phyloP scores from a whole-genome alignment of 2,113 vertebrate species.

The Odontophorus gujanensis region DNA sequence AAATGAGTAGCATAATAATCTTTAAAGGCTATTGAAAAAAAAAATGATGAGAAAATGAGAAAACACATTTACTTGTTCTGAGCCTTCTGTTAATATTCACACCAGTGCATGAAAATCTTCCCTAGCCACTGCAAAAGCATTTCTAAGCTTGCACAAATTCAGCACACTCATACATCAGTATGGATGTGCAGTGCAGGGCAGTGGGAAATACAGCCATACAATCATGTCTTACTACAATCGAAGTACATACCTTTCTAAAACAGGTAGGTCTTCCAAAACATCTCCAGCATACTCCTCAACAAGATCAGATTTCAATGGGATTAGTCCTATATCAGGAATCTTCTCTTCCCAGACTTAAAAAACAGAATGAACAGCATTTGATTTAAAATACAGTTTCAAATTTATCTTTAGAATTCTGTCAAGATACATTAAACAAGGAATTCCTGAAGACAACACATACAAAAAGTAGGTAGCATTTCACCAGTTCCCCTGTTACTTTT shows the following conservation, averaged over 20 bases:
- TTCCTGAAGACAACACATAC: not conserved
- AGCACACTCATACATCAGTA: not conserved
- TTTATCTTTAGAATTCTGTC: not conserved
- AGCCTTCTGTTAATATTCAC: not conserved
- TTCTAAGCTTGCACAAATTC: not conserved
- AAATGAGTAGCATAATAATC: not conserved
- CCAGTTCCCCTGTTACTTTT: not conserved
- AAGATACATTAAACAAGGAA: not conserved
- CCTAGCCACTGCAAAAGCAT: not conserved
- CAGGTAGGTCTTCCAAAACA: slow-evolving; percentile 51
- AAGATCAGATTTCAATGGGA: slow-evolving; percentile 51
- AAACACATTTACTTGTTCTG: not conserved
- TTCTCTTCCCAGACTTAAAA: not conserved
- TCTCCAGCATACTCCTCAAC: slow-evolving; percentile 54
- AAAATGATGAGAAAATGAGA: not conserved
- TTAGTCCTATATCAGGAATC: slow-evolving; percentile 39
- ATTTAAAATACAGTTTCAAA: not conserved
- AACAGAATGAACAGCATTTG: not conserved
- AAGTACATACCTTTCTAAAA: slow-evolving; percentile 50
- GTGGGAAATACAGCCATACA: not conserved
- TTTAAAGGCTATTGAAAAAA: not conserved
- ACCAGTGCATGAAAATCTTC: not conserved
- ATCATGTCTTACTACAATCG: not conserved
- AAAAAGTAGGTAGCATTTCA: not conserved
- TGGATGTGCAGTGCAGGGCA: not conserved